These are phyloP conservation scores for Micrasema minimum DNA, from an alignment of 1,140 invertebrate species.

Conservation along the genomic window DNA sequence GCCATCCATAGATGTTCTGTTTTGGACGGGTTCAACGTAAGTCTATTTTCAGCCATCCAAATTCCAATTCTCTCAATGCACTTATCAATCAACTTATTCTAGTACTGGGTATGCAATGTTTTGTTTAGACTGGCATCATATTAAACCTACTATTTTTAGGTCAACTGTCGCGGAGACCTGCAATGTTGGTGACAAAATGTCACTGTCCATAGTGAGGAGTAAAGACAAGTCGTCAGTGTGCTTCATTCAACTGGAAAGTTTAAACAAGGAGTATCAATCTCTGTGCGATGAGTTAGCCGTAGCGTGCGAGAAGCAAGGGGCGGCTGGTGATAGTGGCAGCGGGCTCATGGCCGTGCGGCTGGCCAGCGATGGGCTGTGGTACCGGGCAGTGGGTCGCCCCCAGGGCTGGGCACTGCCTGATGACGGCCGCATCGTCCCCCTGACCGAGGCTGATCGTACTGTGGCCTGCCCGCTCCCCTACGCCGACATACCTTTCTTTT, in stretches of 20 bases:
- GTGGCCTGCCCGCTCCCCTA: constrained; percentile 3
- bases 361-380: background rate
- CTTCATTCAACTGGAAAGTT: background rate
- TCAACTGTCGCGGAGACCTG: background rate
- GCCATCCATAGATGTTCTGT: no score
- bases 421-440: background rate
- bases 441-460: no score
- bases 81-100: no score
- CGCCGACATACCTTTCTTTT: constrained; percentile 9
- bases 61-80: no score
- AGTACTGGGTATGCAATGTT: no score
- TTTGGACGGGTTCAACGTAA: no score
- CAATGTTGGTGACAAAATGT: background rate
- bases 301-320: constrained; percentile 2
- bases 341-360: constrained; percentile 3
- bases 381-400: background rate
- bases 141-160: background rate
- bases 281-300: background rate
- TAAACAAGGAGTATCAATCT: background rate
- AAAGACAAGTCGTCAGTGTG: background rate
- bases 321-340: background rate
- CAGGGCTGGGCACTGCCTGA: constrained; percentile 16
- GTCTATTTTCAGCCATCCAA: no score
- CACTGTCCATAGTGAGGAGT: background rate
- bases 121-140: no score